A percentile compares a stretch with the other conserved stretches of the same genome.
These are phyloP conservation scores for Anthopleura xanthogrammica DNA, from an alignment of 92 coral and sea anemone genomes.

Conservation along the genomic window DNA sequence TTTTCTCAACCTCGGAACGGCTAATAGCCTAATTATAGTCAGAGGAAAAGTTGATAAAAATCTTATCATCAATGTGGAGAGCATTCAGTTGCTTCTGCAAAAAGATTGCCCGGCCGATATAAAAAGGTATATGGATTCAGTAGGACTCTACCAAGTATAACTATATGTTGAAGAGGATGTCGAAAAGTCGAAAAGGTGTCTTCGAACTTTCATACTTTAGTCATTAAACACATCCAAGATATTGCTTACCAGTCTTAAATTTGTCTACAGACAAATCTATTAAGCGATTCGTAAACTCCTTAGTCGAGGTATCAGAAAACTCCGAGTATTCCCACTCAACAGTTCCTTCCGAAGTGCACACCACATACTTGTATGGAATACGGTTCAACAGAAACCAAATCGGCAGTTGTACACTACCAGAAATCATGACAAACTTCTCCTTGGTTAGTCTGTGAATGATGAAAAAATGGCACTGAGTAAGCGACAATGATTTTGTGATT, in stretches of 20 bases:
- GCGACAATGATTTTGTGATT: too few species aligned
- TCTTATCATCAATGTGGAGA: too few species aligned
- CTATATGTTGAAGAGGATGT: too few species aligned
- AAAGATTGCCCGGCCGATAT: too few species aligned
- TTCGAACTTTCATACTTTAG: too few species aligned
- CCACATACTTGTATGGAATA: conserved; percentile 55
- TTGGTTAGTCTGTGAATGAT: background rate
- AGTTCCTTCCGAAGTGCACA: conserved; percentile 17
- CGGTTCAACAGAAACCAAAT: conserved; percentile 14
- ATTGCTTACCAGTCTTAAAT: conserved; percentile 21
- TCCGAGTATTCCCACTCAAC: conserved; percentile 46
- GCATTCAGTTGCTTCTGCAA: too few species aligned
- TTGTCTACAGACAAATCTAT: conserved; percentile 18
- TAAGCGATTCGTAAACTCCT: conserved; percentile 25
- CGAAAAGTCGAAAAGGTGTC: too few species aligned
- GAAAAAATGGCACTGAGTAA: background rate
- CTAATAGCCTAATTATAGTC: too few species aligned
- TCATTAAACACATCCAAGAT: background rate
- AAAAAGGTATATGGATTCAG: too few species aligned
- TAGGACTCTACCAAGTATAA: too few species aligned
- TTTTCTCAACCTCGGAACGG: too few species aligned
- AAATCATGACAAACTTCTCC: conserved; percentile 18
- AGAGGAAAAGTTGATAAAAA: too few species aligned
- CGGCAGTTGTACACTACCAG: conserved; percentile 44
- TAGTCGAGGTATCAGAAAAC: conserved; percentile 17